A percentile compares a stretch with the other conserved stretches of the same genome.
These are phyloP conservation scores for Neodiprion fabricii DNA, from an alignment of 1,140 invertebrate genomes.

Conservation along the genomic window DNA sequence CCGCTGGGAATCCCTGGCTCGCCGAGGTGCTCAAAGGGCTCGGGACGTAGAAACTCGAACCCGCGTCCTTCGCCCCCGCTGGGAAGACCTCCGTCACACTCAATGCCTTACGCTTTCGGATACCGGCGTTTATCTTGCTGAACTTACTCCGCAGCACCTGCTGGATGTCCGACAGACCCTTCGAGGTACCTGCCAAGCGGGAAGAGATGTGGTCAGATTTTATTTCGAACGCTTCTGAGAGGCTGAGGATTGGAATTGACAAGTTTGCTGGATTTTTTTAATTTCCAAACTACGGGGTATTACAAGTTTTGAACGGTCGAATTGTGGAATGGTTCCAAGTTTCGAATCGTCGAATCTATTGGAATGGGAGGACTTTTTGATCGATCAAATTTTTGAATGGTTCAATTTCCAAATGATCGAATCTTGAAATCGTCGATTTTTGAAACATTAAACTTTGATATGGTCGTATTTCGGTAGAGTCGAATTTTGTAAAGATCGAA, in stretches of 20 bases:
- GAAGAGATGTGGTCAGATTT: constrained; percentile 8
- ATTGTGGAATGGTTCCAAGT: no score
- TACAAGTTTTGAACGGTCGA: no score
- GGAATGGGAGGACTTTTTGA: no score
- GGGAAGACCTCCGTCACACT: constrained; percentile 73
- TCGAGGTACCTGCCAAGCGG: constrained; percentile 53
- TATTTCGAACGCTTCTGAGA: neutral
- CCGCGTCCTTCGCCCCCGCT: constrained; percentile 38
- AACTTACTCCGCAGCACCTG: constrained; percentile 70
- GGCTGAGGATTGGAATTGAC: neutral
- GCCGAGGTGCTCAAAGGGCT: constrained; percentile 60
- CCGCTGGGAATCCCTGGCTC: constrained; percentile 35
- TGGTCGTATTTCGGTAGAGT: no score
- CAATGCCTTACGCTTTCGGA: constrained; percentile 68
- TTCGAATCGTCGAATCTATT: no score
- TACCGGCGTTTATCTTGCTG: constrained; percentile 71
- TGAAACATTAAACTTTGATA: no score
- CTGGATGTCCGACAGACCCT: constrained; percentile 63
- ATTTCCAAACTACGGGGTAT: no score
- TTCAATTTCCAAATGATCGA: no score
- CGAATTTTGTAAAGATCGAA: no score
- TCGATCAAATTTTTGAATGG: no score
- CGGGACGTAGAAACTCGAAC: constrained; percentile 72
- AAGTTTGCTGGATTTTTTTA: no score
- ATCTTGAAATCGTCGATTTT: no score